phyloP scores from a whole-genome alignment of 2,888 invertebrate species.

The Stegana nigrithorax region DNA sequence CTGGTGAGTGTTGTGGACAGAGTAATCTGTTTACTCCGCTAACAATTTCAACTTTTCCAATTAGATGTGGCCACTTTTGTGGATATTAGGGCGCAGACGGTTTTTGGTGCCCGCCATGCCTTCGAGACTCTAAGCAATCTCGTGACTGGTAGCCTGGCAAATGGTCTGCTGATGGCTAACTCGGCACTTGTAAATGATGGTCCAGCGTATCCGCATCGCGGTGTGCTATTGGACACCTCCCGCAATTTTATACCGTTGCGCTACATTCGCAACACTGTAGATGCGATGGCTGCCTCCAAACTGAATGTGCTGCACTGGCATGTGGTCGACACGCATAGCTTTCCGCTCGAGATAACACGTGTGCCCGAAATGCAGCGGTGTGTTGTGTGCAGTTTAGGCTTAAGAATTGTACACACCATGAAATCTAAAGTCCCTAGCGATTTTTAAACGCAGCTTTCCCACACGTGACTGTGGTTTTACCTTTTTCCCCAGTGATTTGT shows the following conservation, averaged over 20 bases:
- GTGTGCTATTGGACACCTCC: constrained; percentile 88
- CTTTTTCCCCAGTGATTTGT: no score
- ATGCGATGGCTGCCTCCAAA: constrained; percentile 89
- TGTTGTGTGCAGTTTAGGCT: no score
- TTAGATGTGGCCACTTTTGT: constrained; percentile 71
- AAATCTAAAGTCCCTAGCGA: background rate
- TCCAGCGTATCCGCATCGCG: constrained; percentile 86
- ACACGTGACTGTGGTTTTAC: no score
- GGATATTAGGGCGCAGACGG: constrained; percentile 72
- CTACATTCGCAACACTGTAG: constrained; percentile 76
- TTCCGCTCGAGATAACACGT: constrained; percentile 83
- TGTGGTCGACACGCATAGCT: constrained; percentile 90
- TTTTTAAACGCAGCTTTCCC: no score
- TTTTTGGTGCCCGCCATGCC: constrained; percentile 81
- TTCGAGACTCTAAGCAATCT: constrained; percentile 82
- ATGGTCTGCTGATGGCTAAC: constrained; percentile 74
- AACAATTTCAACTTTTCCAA: background rate
- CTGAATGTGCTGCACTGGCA: constrained; percentile 96
- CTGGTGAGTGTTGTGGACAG: no score
- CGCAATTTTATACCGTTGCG: constrained; percentile 85
- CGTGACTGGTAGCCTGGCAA: constrained; percentile 68
- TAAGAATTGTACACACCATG: background rate
- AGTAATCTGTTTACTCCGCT: background rate
- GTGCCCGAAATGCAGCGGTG: constrained; percentile 78
- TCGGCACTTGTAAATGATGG: constrained; percentile 78